Evolutionary conservation across 1,140 invertebrate species (phyloP).

Genomic region (Episyrphus balteatus): DNA sequence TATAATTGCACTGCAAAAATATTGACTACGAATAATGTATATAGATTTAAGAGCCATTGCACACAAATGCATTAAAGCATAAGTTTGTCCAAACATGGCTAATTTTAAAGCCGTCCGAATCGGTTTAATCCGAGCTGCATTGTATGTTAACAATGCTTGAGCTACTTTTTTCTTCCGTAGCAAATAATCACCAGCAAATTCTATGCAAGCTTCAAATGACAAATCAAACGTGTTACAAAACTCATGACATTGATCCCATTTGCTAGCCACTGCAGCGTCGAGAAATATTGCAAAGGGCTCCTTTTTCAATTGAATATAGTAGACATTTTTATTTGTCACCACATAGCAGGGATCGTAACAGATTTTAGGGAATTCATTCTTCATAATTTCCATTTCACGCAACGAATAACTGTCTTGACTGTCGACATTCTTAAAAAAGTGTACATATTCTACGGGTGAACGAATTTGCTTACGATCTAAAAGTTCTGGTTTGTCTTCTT

Average conservation of each 20-base stretch:
- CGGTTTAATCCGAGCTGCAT: constrained; percentile 56
- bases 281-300: constrained; percentile 56
- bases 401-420: constrained; percentile 22
- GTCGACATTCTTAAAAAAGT: constrained; percentile 27
- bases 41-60: constrained; percentile 32
- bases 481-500: constrained; percentile 41
- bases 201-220: constrained; percentile 56
- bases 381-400: constrained; percentile 33
- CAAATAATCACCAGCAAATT: constrained; percentile 59
- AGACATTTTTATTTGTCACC: constrained; percentile 56
- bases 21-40: constrained; percentile 23
- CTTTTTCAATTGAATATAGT: constrained; percentile 55
- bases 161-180: constrained; percentile 51
- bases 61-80: constrained; percentile 47
- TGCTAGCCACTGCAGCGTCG: constrained; percentile 33
- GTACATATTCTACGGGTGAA: constrained; percentile 31
- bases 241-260: constrained; percentile 31
- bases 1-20: constrained; percentile 22
- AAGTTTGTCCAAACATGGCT: constrained; percentile 56
- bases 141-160: constrained; percentile 58
- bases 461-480: constrained; percentile 37
- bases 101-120: constrained; percentile 62
- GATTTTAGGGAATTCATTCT: constrained; percentile 30
- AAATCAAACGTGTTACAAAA: constrained; percentile 47
- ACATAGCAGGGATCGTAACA: constrained; percentile 56